Percentiles rank a stretch among this genome's conserved stretches.
phyloP scores from a whole-genome alignment of 1,140 invertebrate species.

The Brachionus asplanchnoidis region DNA sequence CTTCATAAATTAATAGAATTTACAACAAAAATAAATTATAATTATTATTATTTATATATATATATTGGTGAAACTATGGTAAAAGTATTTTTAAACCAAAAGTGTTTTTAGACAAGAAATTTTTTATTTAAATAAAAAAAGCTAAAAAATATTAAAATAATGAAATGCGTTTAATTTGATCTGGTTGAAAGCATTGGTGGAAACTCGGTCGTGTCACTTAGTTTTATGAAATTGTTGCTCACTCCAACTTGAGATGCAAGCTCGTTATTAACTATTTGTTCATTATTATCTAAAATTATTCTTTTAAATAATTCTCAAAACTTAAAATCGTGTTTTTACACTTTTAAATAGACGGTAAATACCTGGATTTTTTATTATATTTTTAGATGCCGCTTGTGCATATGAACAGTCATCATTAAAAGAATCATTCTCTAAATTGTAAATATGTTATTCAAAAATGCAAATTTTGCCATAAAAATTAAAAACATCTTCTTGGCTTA shows the following conservation, averaged over 20 bases:
- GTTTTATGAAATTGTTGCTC: not conserved
- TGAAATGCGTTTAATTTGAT: not conserved
- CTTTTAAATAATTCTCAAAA: not conserved
- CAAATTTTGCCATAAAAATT: not conserved
- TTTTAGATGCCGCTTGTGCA: constrained; percentile 30
- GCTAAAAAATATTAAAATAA: not conserved
- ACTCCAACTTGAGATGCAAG: constrained; percentile 15
- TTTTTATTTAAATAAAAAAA: not conserved
- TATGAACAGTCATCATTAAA: not conserved
- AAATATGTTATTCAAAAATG: not conserved
- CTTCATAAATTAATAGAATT: not conserved
- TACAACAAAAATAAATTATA: not conserved
- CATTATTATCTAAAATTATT: constrained; percentile 16
- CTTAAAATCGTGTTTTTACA: not conserved
- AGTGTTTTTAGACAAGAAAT: not conserved
- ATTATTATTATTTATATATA: not conserved
- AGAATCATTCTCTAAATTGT: not conserved
- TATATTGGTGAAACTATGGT: not conserved
- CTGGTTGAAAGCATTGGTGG: not conserved
- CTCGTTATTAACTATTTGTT: not conserved
- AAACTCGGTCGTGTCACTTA: constrained; percentile 16
- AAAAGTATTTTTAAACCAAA: not conserved
- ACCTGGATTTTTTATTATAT: constrained; percentile 14
- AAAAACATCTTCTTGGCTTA: not conserved
- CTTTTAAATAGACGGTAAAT: not conserved